A percentile compares a stretch with the other conserved stretches of the same genome.
Evolutionary conservation across 2,888 invertebrate species (phyloP).

Genomic region (Flexamia atlantica): DNA sequence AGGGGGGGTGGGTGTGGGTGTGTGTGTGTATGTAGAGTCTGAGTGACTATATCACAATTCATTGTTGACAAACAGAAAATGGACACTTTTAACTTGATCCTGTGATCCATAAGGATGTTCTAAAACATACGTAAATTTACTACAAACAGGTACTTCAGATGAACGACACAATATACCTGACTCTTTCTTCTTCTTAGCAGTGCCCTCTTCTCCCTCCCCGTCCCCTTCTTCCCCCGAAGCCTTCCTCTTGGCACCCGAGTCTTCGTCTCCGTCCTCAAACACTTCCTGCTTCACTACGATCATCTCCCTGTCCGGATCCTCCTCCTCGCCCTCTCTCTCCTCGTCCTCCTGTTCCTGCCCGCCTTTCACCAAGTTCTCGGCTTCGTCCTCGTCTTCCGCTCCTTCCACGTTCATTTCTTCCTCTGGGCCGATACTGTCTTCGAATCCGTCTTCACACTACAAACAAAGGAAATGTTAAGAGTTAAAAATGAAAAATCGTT

Average conservation of each 20-base stretch:
- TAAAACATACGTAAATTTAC: no score
- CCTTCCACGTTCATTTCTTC: conserved; percentile 24
- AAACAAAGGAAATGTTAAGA: neutral
- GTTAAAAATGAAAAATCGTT: neutral
- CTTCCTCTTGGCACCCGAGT: conserved; percentile 67
- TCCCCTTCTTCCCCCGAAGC: conserved; percentile 65
- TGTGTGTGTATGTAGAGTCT: no score
- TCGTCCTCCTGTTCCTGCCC: conserved; percentile 46
- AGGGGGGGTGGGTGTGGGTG: no score
- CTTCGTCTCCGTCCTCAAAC: conserved; percentile 66
- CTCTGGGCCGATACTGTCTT: conserved; percentile 22
- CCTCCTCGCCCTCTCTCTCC: conserved; percentile 47
- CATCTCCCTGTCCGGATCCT: conserved; percentile 61
- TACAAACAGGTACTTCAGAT: no score
- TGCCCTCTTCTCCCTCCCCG: neutral
- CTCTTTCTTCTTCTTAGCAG: conserved; percentile 65
- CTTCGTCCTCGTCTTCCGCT: conserved; percentile 31
- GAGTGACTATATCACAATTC: no score
- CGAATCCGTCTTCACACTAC: conserved; percentile 7
- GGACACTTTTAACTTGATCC: no score
- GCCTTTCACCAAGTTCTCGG: conserved; percentile 15
- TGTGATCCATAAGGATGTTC: no score
- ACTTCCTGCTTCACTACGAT: conserved; percentile 60
- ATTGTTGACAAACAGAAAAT: no score
- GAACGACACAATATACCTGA: conserved; percentile 63